phyloP scores from a whole-genome alignment of 1,140 invertebrate genomes.

The Caenorhabditis briggsae region DNA sequence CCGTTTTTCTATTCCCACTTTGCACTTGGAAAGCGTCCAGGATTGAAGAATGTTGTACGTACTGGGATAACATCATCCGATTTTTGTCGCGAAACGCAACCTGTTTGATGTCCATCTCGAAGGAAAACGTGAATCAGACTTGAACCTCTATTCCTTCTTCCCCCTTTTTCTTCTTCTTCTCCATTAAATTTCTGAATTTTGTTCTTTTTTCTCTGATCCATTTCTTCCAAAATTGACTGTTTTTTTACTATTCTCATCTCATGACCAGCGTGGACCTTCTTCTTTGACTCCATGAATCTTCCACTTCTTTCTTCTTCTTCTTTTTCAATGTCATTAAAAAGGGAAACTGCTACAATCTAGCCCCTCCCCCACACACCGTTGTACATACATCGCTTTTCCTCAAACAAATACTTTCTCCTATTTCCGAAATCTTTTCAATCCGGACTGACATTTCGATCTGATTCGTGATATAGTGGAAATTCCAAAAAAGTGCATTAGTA shows the following conservation, averaged over 20 bases:
- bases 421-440: not conserved
- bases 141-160: not conserved
- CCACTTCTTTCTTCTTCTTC: not conserved
- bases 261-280: conserved; percentile 47
- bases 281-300: conserved; percentile 38
- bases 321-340: conserved; percentile 30
- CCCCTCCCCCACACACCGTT: not conserved
- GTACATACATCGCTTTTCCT: not conserved
- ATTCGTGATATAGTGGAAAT: not conserved
- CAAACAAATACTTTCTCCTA: not conserved
- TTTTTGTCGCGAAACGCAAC: not conserved
- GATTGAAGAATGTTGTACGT: not conserved
- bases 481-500: not conserved
- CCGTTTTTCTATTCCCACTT: not conserved
- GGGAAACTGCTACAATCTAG: conserved; percentile 42
- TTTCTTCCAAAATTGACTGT: not conserved
- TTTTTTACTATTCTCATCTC: not conserved
- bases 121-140: conserved; percentile 1
- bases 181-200: not conserved
- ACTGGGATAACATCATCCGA: conserved; percentile 49
- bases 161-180: not conserved
- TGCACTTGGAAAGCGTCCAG: conserved; percentile 33
- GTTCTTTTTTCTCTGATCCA: not conserved
- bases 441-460: not conserved
- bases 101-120: conserved; percentile 38